Conservation (phyloP, 2,888 invertebrate species). For the Dione juno region DNA sequence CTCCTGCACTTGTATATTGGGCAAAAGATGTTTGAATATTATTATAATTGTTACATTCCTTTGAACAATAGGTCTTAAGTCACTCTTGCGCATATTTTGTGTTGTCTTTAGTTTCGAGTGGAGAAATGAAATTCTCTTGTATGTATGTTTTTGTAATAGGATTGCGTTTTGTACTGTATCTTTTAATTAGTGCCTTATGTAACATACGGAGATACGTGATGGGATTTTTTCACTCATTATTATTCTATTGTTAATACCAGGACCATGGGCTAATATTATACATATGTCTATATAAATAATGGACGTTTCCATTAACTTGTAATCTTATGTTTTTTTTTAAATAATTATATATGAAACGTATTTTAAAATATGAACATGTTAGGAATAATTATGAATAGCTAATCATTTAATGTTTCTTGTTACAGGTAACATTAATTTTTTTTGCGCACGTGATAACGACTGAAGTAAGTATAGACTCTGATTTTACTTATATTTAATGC, state of each 20-base stretch:
- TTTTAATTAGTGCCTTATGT: constrained; percentile 37
- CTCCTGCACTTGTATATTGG: too few species aligned
- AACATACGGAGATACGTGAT: constrained; percentile 32
- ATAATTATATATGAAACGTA: too few species aligned
- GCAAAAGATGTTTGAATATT: neutral
- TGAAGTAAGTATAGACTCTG: constrained; percentile 11
- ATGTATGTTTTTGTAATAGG: constrained; percentile 29
- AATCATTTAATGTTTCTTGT: constrained; percentile 11
- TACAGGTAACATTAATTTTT: constrained; percentile 28
- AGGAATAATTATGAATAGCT: too few species aligned
- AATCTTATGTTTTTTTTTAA: neutral
- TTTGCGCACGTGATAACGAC: neutral
- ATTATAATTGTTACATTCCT: constrained; percentile 13
- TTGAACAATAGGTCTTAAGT: constrained; percentile 27
- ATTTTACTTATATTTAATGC: too few species aligned
- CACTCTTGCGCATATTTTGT: constrained; percentile 21
- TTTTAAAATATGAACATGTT: too few species aligned
- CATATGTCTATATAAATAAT: neutral
- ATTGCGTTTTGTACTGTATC: constrained; percentile 30
- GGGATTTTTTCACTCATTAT: constrained; percentile 40
- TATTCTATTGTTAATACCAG: constrained; percentile 39
- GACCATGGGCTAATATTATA: constrained; percentile 23
- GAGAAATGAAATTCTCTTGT: constrained; percentile 26
- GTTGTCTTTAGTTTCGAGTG: constrained; percentile 6
- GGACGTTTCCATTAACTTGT: constrained; percentile 7